Conservation (phyloP, 2,113 vertebrate genomes). For the Corythornis madagascariensis region DNA sequence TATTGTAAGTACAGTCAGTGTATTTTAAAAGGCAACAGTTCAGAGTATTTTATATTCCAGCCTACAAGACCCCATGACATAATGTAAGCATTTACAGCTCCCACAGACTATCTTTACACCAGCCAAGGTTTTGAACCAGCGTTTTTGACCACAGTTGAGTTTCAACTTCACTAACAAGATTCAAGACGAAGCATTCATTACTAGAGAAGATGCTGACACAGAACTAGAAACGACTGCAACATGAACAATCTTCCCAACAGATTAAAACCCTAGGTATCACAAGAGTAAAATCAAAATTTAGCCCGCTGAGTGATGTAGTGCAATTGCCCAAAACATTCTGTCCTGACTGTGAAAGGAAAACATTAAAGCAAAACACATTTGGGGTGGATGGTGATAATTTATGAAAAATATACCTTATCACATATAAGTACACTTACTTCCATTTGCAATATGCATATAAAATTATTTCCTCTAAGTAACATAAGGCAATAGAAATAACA, state of each 20-base stretch:
- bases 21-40: not conserved
- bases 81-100: not conserved
- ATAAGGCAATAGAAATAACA: not conserved
- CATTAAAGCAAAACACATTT: not conserved
- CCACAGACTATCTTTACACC: not conserved
- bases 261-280: not conserved
- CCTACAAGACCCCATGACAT: not conserved
- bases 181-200: not conserved
- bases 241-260: not conserved
- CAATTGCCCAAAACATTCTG: not conserved
- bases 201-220: not conserved
- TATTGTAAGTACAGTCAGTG: not conserved
- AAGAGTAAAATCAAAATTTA: slow-evolving; percentile 7
- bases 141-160: not conserved
- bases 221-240: slow-evolving; percentile 19
- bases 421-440: not conserved
- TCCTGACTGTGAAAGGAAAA: not conserved
- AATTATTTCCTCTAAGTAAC: not conserved
- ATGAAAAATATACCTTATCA: not conserved
- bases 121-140: not conserved
- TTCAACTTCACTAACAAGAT: not conserved
- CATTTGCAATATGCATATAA: not conserved
- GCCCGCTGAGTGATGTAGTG: not conserved
- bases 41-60: not conserved
- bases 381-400: not conserved